Evolutionary conservation across 2,113 vertebrate species (phyloP), one percentile per base, ranked within the genome.

Genomic region (Edolisoma coerulescens): DNA sequence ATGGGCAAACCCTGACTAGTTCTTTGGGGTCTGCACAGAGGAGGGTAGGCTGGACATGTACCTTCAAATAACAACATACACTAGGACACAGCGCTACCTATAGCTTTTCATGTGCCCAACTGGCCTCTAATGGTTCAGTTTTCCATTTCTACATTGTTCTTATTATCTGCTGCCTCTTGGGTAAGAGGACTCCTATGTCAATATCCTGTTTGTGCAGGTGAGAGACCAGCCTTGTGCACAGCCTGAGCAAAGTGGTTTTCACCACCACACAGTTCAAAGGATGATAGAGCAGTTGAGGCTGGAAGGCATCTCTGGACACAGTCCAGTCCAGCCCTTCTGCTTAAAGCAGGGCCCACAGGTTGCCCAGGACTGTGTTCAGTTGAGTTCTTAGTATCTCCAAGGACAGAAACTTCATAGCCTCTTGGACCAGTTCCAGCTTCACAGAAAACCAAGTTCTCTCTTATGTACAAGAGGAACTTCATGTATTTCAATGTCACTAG

Each of bases 61-160:
- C 63, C 33, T 81, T 41, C 63, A 39, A 39, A 11, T 32, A 59
- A n/a, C 17, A n/a, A 20, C 4, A 7, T 27, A n/a, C 22, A 7
- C 35, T 10, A 28, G 71, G 65, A 26, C 26, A 45, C 18, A 86
- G 76, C 63, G 54, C 20, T 20, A 39, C 11, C 50, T 37, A 50
- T 1, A 21, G 71, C 22, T 87, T 47, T 74, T 18, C 53, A 10
- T 0, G 1, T 37, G 53, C 67, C 59, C 6, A 37, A 0, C 5
- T 52, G 60, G 30, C n/a, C 33, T 37, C 16, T 41, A 41, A 47
- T 7, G 5, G 42, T 45, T 68, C 57, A 1, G 6, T 28, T 93
- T 68, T 76, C 24, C 65, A 37, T 52, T 84, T 77, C 37, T 24
- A 57, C 4, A 6, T 41, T 78, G 41, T 47, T 68, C 42, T 60